Percentiles rank a stretch among this genome's conserved stretches.
phyloP scores from a whole-genome alignment of 2,888 invertebrate genomes.

The Conchocele bisecta region DNA sequence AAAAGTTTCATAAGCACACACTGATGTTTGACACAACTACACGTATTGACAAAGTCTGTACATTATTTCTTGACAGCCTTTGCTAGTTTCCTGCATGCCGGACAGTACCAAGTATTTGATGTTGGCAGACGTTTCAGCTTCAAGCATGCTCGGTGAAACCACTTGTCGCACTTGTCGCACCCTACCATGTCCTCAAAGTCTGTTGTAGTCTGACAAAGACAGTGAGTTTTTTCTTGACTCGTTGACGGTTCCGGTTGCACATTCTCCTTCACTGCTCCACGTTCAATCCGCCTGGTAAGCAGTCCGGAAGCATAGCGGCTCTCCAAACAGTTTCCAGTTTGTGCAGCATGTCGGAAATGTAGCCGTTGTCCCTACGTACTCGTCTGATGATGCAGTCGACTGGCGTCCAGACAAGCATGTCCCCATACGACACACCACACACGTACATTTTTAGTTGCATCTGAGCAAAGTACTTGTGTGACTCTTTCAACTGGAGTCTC shows the following conservation, averaged over 20 bases:
- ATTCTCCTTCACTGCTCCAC: not conserved
- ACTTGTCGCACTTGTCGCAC: not conserved
- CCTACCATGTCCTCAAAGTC: not conserved
- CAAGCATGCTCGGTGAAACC: not conserved
- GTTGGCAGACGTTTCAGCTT: not conserved
- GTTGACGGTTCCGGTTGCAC: not conserved
- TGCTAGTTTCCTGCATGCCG: not conserved
- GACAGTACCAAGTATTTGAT: not conserved
- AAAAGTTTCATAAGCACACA: too few relatives aligned
- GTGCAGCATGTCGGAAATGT: not conserved
- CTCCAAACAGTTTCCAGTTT: not conserved
- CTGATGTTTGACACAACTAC: too few relatives aligned
- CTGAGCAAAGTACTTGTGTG: not conserved
- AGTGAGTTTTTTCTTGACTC: not conserved
- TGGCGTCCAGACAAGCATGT: conserved; percentile 1
- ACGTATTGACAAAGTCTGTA: too few relatives aligned
- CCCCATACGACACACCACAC: not conserved
- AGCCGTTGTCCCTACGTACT: not conserved
- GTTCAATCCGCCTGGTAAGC: not conserved
- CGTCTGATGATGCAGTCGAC: not conserved
- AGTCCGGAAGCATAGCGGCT: not conserved
- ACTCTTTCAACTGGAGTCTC: not conserved
- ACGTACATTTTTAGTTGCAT: conserved; percentile 7
- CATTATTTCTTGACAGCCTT: too few relatives aligned
- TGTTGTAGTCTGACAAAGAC: not conserved